Evolutionary conservation across 2,113 vertebrate genomes (phyloP), one percentile per base, ranked within the genome.

Genomic region (Mellivora capensis): DNA sequence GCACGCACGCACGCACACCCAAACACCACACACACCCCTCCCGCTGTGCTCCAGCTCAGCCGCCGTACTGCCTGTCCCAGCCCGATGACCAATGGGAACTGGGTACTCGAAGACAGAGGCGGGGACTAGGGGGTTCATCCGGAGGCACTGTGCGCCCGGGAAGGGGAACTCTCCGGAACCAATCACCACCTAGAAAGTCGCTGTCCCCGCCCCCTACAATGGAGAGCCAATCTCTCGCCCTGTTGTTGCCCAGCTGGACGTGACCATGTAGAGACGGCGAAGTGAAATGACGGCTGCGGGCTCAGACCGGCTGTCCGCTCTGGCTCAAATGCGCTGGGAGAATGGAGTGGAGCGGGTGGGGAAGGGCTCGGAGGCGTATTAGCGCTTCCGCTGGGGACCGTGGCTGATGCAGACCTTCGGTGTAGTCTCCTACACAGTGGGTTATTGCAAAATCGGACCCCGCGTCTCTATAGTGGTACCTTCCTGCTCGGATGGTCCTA

Each of bases 61-160:
- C 0, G 3, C 0, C 10, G 0, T 27, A 11, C 0, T 0, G 84
- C 8, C 34, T 0, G 7, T 31, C 47, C 42, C 81, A 44, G 47
- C 14, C n/a, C 31, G 37, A 52, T 0, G 18, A 72, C 57, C 88
- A 64, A 44, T n/a, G 4, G 34, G 39, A 59, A 62, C n/a, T 0
- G 31, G 84, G 29, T 4, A 20, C 0, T 0, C 2, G 7, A 23
- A 10, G 42, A 25, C 0, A 29, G 15, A 31, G 88, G 85, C 23
- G 14, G 21, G 27, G 34, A n/a, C 4, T 27, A n/a, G 17, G 18
- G 17, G 6, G 59, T 52, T 12, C 52, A 27, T 37, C 76, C 2
- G 14, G 17, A 27, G 34, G 80, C 34, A 3, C 2, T 8, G 7
- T 0, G 74, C 64, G 21, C 18, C 76, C 81, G 7, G 44, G 69